phyloP scores from a whole-genome alignment of 92 coral and sea anemone species.

The Epizoanthus stellaris region DNA sequence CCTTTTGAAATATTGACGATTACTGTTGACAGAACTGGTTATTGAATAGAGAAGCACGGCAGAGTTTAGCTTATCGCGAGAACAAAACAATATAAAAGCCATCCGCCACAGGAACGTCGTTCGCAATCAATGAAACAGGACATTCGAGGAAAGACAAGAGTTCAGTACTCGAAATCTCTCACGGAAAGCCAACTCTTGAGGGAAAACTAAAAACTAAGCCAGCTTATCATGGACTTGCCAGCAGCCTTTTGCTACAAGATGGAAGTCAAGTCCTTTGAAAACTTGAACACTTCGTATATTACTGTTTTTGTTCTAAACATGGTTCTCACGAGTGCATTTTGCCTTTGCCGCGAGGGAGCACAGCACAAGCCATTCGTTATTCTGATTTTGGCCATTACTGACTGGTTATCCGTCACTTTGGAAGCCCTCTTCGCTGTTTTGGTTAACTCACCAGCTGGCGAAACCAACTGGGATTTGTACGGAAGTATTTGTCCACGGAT shows the following conservation, averaged over 20 bases:
- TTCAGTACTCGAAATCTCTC: neutral
- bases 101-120: too few species aligned
- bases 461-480: neutral
- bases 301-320: conserved; percentile 31
- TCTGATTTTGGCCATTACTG: conserved; percentile 22
- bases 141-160: neutral
- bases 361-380: conserved; percentile 19
- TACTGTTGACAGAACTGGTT: too few species aligned
- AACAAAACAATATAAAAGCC: too few species aligned
- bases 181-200: neutral
- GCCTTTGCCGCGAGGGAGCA: conserved; percentile 26
- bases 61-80: too few species aligned
- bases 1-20: too few species aligned
- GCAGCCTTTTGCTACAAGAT: neutral
- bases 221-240: neutral
- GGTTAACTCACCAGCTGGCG: neutral
- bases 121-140: too few species aligned
- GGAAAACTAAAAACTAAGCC: too few species aligned
- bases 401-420: conserved; percentile 30
- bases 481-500: conserved; percentile 31
- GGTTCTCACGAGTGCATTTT: conserved; percentile 18
- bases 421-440: conserved; percentile 20
- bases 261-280: conserved; percentile 17
- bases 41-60: too few species aligned
- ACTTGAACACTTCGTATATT: conserved; percentile 26